Evolutionary conservation across 2,797 vertebrate genomes (phyloP), one percentile per base, ranked within the genome.

Genomic region (Spondyliosoma cantharus): DNA sequence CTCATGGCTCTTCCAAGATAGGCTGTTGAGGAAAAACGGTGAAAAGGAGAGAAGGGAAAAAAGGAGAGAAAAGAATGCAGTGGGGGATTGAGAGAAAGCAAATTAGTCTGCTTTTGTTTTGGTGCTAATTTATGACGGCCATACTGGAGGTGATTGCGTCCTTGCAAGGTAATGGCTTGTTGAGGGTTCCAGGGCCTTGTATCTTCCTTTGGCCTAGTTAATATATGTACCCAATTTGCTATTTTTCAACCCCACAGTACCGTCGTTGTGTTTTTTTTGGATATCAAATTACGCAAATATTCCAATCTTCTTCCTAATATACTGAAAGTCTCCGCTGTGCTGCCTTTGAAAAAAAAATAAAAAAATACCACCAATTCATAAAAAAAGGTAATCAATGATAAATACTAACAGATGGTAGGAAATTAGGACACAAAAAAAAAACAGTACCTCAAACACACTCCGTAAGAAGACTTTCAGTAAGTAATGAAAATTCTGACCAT

Each of bases 1-100:
- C 92, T 93, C 84, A 86, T 89, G 88, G 90, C 87, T 95, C 93
- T 92, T 93, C 87, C 87, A 78, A 90, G 91, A 95, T 91, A 91
- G 90, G 88, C 91, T 93, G 85, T 86, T 81, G 87, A 90, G 81
- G 85, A 90, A 91, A 32, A 32, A 81, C 17, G 69, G 81, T 84
- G 81, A 75, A 73, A 72, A 79, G 75, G 80, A 85, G 81, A 75
- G 71, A 72, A 78, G 75, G 80, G 75, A 76, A 82, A 64, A 77
- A 82, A 64, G 76, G 75, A 37, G 81, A 74, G 82, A 84, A 81
- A 81, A 76, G 77, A 57, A 53, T 76, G 80, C 66, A 25, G 65
- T 52, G 62, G 80, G 29, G 76, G 79, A 88, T 72, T 77, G 80
- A 87, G 86, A 86, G 85, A 82, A 32, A 62, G 83, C 71, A 93